phyloP scores from a whole-genome alignment of 1,140 invertebrate species.

The Drosophila nigromelanica region DNA sequence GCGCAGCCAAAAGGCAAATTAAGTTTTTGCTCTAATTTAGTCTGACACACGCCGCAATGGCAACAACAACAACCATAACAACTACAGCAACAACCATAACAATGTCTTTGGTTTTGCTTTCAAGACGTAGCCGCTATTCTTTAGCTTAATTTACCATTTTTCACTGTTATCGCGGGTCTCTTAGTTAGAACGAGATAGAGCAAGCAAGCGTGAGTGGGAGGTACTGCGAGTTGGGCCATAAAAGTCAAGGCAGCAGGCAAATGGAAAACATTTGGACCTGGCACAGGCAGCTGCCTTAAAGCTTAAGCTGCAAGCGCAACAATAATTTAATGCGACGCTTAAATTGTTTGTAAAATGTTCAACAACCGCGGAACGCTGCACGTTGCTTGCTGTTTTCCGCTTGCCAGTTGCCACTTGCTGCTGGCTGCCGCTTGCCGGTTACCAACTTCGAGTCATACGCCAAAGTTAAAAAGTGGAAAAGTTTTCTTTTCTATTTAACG shows the following conservation, averaged over 20 bases:
- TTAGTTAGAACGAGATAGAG: slow-evolving; percentile 11
- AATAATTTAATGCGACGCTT: slow-evolving; percentile 82
- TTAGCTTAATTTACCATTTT: slow-evolving; percentile 83
- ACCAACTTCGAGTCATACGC: slow-evolving; percentile 38
- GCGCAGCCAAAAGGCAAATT: slow-evolving; percentile 75
- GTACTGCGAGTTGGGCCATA: slow-evolving; percentile 49
- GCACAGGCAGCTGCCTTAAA: slow-evolving; percentile 61
- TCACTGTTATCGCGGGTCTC: slow-evolving; percentile 72
- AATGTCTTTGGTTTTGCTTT: slow-evolving; percentile 59
- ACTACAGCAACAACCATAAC: slow-evolving; percentile 55
- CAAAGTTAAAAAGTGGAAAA: slow-evolving; percentile 82
- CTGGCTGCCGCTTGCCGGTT: slow-evolving; percentile 24
- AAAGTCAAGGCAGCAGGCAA: slow-evolving; percentile 64
- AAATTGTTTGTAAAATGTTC: slow-evolving; percentile 82
- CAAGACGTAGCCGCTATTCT: slow-evolving; percentile 52
- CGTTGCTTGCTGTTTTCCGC: slow-evolving; percentile 17
- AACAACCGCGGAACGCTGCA: slow-evolving; percentile 66
- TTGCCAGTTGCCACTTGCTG: slow-evolving; percentile 22
- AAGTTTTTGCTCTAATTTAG: slow-evolving; percentile 83
- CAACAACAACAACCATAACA: slow-evolving; percentile 21
- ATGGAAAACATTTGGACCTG: slow-evolving; percentile 60
- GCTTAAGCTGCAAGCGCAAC: slow-evolving; percentile 78
- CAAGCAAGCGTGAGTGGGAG: slow-evolving; percentile 5
- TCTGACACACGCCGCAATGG: slow-evolving; percentile 62
- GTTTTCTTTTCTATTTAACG: slow-evolving; percentile 82